Percentiles rank a stretch among this genome's conserved stretches.
Conservation (phyloP, 2,113 vertebrate genomes). For the Eira barbara region DNA sequence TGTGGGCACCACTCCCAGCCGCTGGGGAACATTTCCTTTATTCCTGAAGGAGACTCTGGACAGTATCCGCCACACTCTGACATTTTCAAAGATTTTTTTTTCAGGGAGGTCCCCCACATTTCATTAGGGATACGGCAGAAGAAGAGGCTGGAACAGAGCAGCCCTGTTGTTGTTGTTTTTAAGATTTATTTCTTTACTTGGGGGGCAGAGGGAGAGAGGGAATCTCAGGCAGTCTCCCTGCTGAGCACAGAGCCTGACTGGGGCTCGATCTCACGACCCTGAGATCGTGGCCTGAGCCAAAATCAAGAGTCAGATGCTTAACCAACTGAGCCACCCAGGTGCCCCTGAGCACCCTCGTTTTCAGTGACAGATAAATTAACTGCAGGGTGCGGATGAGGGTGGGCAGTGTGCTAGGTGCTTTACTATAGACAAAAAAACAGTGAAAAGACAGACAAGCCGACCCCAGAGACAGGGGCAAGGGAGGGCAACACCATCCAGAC, state of each 20-base stretch:
- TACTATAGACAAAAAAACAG: conserved; percentile 37
- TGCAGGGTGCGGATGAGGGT: conserved; percentile 2
- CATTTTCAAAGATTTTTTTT: neutral
- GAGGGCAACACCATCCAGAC: conserved; percentile 73
- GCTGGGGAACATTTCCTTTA: neutral
- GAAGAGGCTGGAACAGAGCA: conserved; percentile 56
- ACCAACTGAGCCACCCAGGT: too few relatives aligned
- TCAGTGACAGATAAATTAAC: conserved; percentile 74
- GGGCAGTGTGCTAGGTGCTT: conserved; percentile 27
- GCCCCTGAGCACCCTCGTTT: conserved; percentile 26
- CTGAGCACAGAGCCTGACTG: neutral
- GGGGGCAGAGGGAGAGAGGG: neutral
- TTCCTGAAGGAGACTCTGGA: conserved; percentile 14
- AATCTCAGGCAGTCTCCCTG: neutral
- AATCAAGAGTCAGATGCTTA: neutral
- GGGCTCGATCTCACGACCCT: neutral
- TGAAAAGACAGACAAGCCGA: conserved; percentile 31
- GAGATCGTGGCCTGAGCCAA: neutral
- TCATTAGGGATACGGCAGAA: conserved; percentile 64
- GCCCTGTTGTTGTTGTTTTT: neutral
- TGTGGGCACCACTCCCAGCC: neutral
- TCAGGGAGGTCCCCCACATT: neutral
- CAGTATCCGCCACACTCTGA: neutral
- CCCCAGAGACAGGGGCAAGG: conserved; percentile 48
- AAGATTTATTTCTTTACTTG: neutral